Base-by-base conservation (phyloP, 2,113 vertebrate genomes). In the Phalacrocorax carbo region DNA sequence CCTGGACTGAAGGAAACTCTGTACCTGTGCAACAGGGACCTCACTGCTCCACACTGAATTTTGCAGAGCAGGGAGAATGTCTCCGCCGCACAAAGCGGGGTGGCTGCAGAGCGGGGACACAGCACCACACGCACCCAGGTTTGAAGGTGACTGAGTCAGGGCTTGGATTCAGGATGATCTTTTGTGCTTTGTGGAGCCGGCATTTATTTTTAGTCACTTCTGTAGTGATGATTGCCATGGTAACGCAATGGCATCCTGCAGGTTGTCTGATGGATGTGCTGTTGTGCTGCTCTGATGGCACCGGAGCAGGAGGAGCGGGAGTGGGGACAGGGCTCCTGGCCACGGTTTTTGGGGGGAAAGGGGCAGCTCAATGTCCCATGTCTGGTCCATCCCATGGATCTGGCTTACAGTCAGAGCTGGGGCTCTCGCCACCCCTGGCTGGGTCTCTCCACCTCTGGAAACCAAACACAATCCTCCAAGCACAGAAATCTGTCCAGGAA, bases 31-130 rank as follows among this genome's bases (percentile, higher is more conserved):
- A 4, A 2, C 12, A 5, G 48, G 68, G 13, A 29, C 29, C 48
- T 42, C 2, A 1, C 29, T 4, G 34, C 49, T 4, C 48, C 5
- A 18, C 3, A 10, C 14, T 1, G n/a, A 4, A 0, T 2, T 4
- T 5, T 3, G 25, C 22, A 10, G 32, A 10, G 1, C 1, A 1
- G 44, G 48, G 46, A 29, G 52, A 23, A 27, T 0, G 32, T 44
- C 82, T 73, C 34, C 0, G 4, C n/a, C 17, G 46, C 4, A 16
- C 62, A 5, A 32, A 44, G 51, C 1, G 42, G 34, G 21, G 46
- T 9, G 30, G 46, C 68, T 36, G 46, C 38, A 2, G 22, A 36
- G 19, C 0, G 0, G 48, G 73, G 19, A 21, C 25, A 21, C 10
- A 3, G 42, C 14, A 2, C 21, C 42, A 1, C 38, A 2, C 14